A percentile compares a stretch with the other conserved stretches of the same genome.
These are phyloP conservation scores for Peromyscus aztecus DNA, from an alignment of 2,797 vertebrate species.

Conservation along the genomic window DNA sequence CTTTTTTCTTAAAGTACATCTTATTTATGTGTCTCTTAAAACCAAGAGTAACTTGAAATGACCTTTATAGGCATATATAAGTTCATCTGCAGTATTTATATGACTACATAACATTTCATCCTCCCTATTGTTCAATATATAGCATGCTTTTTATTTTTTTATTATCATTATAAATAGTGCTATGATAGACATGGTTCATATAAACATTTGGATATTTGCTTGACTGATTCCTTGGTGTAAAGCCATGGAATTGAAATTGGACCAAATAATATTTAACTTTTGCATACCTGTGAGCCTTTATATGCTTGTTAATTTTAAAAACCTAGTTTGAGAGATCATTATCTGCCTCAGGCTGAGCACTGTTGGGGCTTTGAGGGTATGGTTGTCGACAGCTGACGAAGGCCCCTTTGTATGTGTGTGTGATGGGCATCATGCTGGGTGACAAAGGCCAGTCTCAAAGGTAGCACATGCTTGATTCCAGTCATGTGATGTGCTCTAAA, in stretches of 20 bases:
- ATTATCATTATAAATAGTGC: neutral
- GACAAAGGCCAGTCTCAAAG: neutral
- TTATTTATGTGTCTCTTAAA: constrained; percentile 12
- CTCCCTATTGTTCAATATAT: constrained; percentile 9
- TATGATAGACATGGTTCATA: neutral
- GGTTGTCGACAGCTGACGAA: neutral
- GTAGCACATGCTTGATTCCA: neutral
- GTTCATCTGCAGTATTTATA: neutral
- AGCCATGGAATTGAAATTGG: constrained; percentile 32
- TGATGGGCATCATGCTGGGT: neutral
- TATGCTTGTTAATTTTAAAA: neutral
- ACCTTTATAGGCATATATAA: constrained; percentile 10
- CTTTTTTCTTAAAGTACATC: neutral
- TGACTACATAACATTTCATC: neutral
- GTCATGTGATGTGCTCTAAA: neutral
- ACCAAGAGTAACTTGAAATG: neutral
- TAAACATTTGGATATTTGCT: constrained; percentile 23
- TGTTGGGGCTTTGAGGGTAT: neutral
- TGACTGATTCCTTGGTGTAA: constrained; percentile 42
- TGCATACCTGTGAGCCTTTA: neutral
- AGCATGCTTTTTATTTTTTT: neutral
- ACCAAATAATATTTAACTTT: constrained; percentile 46
- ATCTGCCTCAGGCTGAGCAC: neutral
- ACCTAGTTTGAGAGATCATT: neutral
- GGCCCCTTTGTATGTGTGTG: neutral